Percentiles rank a stretch among this genome's conserved stretches.
Evolutionary conservation across 2,113 vertebrate species (phyloP).

Genomic region (Zeus faber): DNA sequence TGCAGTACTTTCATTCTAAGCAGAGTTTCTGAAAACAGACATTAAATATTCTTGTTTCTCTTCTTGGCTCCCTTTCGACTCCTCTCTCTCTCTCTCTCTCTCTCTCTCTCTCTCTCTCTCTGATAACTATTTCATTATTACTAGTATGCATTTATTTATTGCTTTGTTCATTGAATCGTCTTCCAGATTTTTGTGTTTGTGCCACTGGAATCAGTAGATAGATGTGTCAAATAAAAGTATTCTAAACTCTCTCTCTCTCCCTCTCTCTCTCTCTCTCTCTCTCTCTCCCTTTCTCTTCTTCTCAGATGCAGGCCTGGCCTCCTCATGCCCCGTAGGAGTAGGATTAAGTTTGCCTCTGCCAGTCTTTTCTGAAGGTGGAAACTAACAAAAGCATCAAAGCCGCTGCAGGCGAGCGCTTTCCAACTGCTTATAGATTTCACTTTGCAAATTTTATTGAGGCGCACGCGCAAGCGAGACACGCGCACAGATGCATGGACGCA

Average conservation of each 20-base stretch:
- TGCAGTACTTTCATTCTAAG: too few species aligned
- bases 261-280: slow-evolving; percentile 13
- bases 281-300: slow-evolving; percentile 14
- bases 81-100: neutral
- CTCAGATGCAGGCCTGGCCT: slow-evolving; percentile 18
- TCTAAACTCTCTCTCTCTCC: neutral
- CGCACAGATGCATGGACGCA: too few species aligned
- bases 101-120: neutral
- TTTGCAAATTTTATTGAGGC: slow-evolving; percentile 25
- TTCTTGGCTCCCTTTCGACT: neutral
- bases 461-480: neutral
- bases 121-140: neutral
- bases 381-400: slow-evolving; percentile 48
- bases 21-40: neutral
- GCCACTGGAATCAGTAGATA: too few species aligned
- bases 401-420: slow-evolving; percentile 46
- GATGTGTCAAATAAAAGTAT: too few species aligned
- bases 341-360: slow-evolving; percentile 48
- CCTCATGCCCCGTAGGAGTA: slow-evolving; percentile 34
- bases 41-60: neutral
- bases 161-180: too few species aligned
- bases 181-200: too few species aligned
- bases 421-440: slow-evolving; percentile 41
- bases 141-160: neutral
- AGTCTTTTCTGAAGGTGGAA: slow-evolving; percentile 41